Evolutionary conservation across 1,140 invertebrate species (phyloP).

Genomic region (Brachionus asplanchnoidis): DNA sequence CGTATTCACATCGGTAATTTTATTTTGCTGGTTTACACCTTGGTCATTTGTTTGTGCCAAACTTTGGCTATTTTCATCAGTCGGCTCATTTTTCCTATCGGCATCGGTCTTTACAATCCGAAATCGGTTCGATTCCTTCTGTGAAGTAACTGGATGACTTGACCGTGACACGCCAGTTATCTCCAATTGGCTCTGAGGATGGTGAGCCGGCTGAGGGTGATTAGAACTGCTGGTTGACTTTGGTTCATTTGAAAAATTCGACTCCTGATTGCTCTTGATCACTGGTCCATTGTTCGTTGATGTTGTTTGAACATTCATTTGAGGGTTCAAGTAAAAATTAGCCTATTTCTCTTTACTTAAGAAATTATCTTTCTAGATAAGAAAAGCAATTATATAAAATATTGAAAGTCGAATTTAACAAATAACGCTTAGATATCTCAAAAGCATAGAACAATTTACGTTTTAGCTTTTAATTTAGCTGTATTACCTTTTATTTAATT

Average conservation of each 20-base stretch:
- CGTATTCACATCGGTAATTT: background rate
- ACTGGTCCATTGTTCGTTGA: slow-evolving; percentile 3
- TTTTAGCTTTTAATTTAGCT: background rate
- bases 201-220: background rate
- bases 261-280: slow-evolving; percentile 14
- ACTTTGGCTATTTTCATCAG: background rate
- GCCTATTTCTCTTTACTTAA: background rate
- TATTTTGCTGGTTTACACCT: background rate
- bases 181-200: slow-evolving; percentile 29
- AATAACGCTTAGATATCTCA: slow-evolving; percentile 1
- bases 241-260: background rate
- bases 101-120: slow-evolving; percentile 33
- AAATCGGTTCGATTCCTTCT: slow-evolving; percentile 27
- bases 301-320: slow-evolving; percentile 36
- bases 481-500: slow-evolving; percentile 5
- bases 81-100: background rate
- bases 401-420: background rate
- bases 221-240: background rate
- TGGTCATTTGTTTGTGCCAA: background rate
- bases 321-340: background rate
- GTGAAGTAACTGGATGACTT: background rate
- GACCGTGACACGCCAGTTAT: slow-evolving; percentile 6
- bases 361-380: background rate
- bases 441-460: background rate
- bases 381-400: background rate